Conservation (phyloP, 92 coral and sea anemone species). For the Palythoa grandiflora region DNA sequence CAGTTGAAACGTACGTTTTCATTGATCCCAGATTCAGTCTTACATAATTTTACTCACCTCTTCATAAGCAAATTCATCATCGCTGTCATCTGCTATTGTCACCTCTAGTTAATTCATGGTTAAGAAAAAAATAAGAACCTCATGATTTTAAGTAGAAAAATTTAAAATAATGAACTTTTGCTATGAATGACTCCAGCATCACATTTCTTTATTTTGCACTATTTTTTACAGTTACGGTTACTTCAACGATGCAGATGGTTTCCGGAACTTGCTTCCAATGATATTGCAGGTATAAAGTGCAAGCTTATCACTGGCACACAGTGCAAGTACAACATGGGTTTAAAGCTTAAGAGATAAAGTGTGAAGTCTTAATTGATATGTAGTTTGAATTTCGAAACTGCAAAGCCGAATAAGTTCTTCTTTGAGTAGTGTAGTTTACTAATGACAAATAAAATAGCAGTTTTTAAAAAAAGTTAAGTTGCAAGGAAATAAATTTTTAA, state of each 20-base stretch:
- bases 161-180: not conserved
- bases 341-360: no score
- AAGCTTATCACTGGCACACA: no score
- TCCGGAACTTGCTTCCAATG: not conserved
- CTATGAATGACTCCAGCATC: not conserved
- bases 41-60: slow-evolving; percentile 68
- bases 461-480: not conserved
- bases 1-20: not conserved
- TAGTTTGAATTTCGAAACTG: not conserved
- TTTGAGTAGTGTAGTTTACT: not conserved
- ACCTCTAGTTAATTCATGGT: slow-evolving; percentile 68
- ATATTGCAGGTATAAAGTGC: no score
- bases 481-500: not conserved
- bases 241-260: not conserved
- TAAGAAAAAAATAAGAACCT: not conserved
- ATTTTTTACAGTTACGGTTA: no score
- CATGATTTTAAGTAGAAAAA: not conserved
- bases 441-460: no score
- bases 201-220: no score
- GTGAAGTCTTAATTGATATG: no score
- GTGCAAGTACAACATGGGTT: no score
- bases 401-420: not conserved
- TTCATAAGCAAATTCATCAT: slow-evolving; percentile 97
- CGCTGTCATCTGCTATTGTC: slow-evolving; percentile 93
- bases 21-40: not conserved